Percentiles rank a stretch among this genome's conserved stretches.
These are phyloP conservation scores for Mechanitis messenoides DNA, from an alignment of 2,888 invertebrate genomes.

Conservation along the genomic window DNA sequence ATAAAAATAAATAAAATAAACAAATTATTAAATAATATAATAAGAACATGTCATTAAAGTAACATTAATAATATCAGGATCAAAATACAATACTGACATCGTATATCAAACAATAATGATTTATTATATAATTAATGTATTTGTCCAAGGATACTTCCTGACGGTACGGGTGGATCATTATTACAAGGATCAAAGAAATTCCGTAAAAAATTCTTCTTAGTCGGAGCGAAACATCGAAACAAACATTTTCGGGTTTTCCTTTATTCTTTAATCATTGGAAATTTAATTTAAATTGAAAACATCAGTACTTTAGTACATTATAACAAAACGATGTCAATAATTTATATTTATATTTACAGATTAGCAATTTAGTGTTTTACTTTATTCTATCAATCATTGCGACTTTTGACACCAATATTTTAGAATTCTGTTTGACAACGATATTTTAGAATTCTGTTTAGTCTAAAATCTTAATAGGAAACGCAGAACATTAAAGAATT, in stretches of 20 bases:
- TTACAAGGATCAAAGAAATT: constrained; percentile 52
- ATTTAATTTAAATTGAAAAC: too few species aligned
- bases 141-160: constrained; percentile 25
- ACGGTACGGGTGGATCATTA: constrained; percentile 33
- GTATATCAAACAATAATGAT: neutral
- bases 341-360: too few species aligned
- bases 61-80: neutral
- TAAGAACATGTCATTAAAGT: neutral
- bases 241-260: constrained; percentile 40
- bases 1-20: too few species aligned
- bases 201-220: constrained; percentile 26
- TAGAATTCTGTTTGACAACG: neutral
- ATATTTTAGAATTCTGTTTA: neutral
- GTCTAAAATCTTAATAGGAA: constrained; percentile 7
- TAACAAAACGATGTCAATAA: too few species aligned
- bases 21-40: too few species aligned
- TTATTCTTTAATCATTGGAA: constrained; percentile 16
- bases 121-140: constrained; percentile 17
- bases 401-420: neutral
- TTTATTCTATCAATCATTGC: neutral
- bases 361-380: too few species aligned
- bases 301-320: too few species aligned
- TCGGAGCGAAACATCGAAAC: constrained; percentile 36
- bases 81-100: neutral
- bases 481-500: constrained; percentile 32